A percentile compares a stretch with the other conserved stretches of the same genome.
phyloP scores from a whole-genome alignment of 64 coral and sea anemone genomes.

The Porites lutea region DNA sequence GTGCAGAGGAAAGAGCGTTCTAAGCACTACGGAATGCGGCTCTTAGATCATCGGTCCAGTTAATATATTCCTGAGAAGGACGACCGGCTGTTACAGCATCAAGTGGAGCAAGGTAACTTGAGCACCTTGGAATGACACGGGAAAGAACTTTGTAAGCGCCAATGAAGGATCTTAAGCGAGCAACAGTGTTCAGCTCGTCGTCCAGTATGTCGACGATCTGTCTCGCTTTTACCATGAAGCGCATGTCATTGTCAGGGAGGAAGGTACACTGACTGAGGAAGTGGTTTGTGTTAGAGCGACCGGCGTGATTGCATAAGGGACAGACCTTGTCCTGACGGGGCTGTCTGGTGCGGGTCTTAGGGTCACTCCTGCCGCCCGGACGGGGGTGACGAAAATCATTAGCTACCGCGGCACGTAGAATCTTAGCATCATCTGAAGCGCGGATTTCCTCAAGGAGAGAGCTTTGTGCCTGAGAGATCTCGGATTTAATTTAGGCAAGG shows the following conservation, averaged over 20 bases:
- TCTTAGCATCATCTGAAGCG: not conserved
- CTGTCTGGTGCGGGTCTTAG: not conserved
- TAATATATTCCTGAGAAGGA: conserved; percentile 12
- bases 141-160: too few relatives aligned
- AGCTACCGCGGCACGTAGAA: not conserved
- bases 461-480: not conserved
- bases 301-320: conserved; percentile 34
- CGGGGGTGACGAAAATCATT: not conserved
- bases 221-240: conserved; percentile 55
- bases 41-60: conserved; percentile 6
- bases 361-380: conserved; percentile 1
- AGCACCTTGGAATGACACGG: too few relatives aligned
- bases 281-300: conserved; percentile 31
- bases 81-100: too few relatives aligned
- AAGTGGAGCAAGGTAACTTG: too few relatives aligned
- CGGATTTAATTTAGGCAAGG: conserved; percentile 32
- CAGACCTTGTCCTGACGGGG: not conserved
- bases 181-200: not conserved
- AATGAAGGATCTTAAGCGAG: not conserved
- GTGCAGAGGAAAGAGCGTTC: not conserved
- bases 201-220: conserved; percentile 29
- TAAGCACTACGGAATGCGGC: not conserved
- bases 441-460: conserved; percentile 50
- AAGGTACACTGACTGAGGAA: conserved; percentile 61
- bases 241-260: conserved; percentile 23